These are phyloP conservation scores for Glareola pratincola DNA, from an alignment of 2,113 vertebrate species.

Conservation along the genomic window DNA sequence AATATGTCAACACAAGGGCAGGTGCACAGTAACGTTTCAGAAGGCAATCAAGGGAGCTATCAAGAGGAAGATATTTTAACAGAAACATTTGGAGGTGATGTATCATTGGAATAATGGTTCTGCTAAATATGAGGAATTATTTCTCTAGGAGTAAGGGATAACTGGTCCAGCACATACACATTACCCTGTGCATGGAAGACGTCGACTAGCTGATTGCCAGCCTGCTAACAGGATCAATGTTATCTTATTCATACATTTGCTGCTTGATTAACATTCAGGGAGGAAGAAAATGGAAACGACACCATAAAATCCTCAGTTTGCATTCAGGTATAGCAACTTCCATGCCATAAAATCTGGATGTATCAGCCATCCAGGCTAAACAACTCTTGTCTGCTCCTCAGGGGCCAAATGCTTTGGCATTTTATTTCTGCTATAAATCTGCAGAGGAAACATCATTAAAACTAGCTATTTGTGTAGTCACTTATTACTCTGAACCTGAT, in stretches of 20 bases:
- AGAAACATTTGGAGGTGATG: not conserved
- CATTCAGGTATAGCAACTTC: not conserved
- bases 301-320: not conserved
- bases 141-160: not conserved
- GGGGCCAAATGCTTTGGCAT: not conserved
- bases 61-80: not conserved
- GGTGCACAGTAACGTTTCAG: not conserved
- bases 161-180: not conserved
- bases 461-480: not conserved
- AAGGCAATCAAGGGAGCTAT: not conserved
- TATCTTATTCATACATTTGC: conserved; percentile 5
- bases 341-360: not conserved
- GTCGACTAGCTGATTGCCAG: not conserved
- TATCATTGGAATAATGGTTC: not conserved
- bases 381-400: not conserved
- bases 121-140: not conserved
- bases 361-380: not conserved
- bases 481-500: not conserved
- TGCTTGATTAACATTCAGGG: not conserved
- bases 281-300: not conserved
- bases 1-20: not conserved
- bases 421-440: conserved; percentile 11
- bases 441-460: conserved; percentile 1
- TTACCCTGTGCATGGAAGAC: not conserved
- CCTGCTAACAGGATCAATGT: not conserved